A percentile compares a stretch with the other conserved stretches of the same genome.
Conservation (phyloP, 2,113 vertebrate species). For the Silurus glanis region DNA sequence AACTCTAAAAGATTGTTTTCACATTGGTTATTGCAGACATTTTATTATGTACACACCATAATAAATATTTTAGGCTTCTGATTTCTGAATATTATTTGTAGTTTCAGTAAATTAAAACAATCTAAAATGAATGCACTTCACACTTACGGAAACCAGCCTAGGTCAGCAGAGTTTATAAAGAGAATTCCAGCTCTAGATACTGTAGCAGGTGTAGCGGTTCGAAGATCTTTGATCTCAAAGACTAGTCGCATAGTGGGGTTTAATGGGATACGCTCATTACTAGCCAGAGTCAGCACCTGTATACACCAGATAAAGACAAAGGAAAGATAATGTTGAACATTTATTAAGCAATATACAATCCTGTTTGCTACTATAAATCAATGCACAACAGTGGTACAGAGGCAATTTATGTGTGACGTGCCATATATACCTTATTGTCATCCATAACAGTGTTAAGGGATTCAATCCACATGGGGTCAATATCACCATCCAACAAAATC, state of each 20-base stretch:
- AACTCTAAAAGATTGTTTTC: background rate
- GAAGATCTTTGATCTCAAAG: slow-evolving; percentile 78
- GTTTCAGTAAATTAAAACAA: too few species aligned
- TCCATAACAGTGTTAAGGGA: slow-evolving; percentile 99
- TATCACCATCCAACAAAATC: slow-evolving; percentile 96
- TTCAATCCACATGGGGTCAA: slow-evolving; percentile 99
- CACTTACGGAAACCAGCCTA: slow-evolving; percentile 81
- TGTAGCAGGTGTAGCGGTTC: slow-evolving; percentile 74
- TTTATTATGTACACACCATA: too few species aligned
- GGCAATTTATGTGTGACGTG: too few species aligned
- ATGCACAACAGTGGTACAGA: background rate
- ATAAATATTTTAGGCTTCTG: background rate
- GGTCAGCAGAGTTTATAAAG: slow-evolving; percentile 67
- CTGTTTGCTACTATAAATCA: background rate
- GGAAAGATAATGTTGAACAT: background rate
- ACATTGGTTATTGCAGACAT: background rate
- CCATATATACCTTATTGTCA: slow-evolving; percentile 89
- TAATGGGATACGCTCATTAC: slow-evolving; percentile 59
- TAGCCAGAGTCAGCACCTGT: slow-evolving; percentile 77
- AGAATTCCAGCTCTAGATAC: slow-evolving; percentile 77
- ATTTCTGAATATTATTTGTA: background rate
- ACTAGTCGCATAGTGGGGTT: slow-evolving; percentile 83
- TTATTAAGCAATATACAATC: slow-evolving; percentile 31
- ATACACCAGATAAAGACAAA: background rate
- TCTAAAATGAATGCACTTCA: background rate